Evolutionary conservation across 37 sponge, comb jelly and placozoan genomes (phyloP).

Genomic region (Axinella damicornis): DNA sequence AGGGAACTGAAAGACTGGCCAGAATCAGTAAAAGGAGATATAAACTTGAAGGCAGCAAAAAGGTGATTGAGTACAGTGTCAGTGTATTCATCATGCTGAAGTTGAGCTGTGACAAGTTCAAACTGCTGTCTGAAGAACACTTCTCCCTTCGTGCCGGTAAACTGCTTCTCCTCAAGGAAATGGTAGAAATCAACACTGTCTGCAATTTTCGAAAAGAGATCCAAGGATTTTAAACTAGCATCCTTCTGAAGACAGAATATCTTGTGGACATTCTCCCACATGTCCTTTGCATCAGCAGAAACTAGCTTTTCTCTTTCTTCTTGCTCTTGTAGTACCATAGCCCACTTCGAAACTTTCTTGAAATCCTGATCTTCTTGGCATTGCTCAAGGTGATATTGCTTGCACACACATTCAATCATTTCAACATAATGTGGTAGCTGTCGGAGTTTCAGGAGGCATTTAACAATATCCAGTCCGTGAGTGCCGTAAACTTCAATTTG

Average conservation of each 20-base stretch:
- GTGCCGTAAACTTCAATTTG: too few species aligned
- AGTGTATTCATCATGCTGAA: conserved; percentile 87
- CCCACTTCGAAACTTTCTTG: conserved; percentile 11
- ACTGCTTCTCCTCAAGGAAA: conserved; percentile 66
- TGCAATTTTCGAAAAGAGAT: conserved; percentile 51
- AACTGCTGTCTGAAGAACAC: conserved; percentile 70
- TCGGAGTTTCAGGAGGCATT: conserved; percentile 55
- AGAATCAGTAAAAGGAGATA: conserved; percentile 76
- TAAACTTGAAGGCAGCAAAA: conserved; percentile 72
- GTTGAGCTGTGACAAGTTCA: conserved; percentile 74
- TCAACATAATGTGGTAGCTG: conserved; percentile 60
- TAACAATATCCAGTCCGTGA: background rate
- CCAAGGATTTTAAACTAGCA: conserved; percentile 13
- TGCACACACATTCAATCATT: conserved; percentile 55
- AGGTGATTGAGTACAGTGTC: conserved; percentile 88
- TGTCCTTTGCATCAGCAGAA: conserved; percentile 31
- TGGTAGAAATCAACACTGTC: conserved; percentile 67
- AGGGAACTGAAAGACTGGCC: conserved; percentile 53
- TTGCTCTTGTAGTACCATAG: background rate
- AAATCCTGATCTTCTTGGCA: conserved; percentile 41
- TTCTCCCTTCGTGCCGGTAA: conserved; percentile 47
- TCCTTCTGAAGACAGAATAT: conserved; percentile 15
- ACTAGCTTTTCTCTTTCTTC: conserved; percentile 33
- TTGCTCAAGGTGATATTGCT: conserved; percentile 40
- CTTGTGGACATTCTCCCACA: conserved; percentile 23